A percentile compares a stretch with the other conserved stretches of the same genome.
Evolutionary conservation across 2,113 vertebrate species (phyloP).

Genomic region (Redunca redunca): DNA sequence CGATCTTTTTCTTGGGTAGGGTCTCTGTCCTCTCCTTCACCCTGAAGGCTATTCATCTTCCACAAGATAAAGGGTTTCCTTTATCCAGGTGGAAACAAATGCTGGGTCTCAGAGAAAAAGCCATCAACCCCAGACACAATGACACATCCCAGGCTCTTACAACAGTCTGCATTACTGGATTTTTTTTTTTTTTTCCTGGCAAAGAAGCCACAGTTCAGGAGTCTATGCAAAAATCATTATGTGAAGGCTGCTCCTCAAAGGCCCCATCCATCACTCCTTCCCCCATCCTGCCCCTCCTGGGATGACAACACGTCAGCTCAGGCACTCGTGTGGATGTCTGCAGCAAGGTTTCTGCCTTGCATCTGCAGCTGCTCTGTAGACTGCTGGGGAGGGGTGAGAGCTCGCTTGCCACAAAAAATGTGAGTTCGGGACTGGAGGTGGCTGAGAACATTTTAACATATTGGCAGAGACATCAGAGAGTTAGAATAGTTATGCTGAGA

Average conservation of each 20-base stretch:
- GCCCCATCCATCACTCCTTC: slow-evolving; percentile 28
- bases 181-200: background rate
- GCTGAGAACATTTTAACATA: slow-evolving; percentile 23
- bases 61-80: background rate
- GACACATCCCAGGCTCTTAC: background rate
- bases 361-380: background rate
- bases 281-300: background rate
- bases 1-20: background rate
- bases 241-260: background rate
- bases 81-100: background rate
- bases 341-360: background rate
- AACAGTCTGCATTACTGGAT: background rate
- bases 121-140: background rate
- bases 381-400: slow-evolving; percentile 38
- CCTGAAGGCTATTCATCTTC: background rate
- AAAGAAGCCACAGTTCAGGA: slow-evolving; percentile 9
- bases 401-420: slow-evolving; percentile 1
- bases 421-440: slow-evolving; percentile 42
- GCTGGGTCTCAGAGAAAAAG: background rate
- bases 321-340: background rate
- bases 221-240: slow-evolving; percentile 29
- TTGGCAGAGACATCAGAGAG: slow-evolving; percentile 15
- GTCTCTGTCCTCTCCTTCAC: slow-evolving; percentile 13
- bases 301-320: background rate
- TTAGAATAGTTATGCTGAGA: background rate